phyloP scores from a whole-genome alignment of 2,888 invertebrate genomes.

The Bellardia pandia region DNA sequence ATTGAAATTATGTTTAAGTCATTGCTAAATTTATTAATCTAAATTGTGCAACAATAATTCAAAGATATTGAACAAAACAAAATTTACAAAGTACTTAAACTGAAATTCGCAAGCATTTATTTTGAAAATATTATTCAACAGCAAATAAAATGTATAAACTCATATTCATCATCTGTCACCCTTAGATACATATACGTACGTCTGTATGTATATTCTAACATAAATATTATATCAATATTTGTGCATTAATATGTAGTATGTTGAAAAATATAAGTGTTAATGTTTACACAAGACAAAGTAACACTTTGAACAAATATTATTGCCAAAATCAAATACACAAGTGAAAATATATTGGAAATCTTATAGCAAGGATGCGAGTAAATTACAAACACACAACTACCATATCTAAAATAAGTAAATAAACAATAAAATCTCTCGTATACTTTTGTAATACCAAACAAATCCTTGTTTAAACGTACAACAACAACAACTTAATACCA shows the following conservation, averaged over 20 bases:
- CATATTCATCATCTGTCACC: neutral
- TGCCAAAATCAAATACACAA: slow-evolving; percentile 60
- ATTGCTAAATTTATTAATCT: too few relatives aligned
- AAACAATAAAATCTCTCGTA: slow-evolving; percentile 49
- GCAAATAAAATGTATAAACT: slow-evolving; percentile 45
- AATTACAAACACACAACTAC: neutral
- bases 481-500: slow-evolving; percentile 38
- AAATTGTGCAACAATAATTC: too few relatives aligned
- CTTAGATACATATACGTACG: neutral
- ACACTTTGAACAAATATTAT: slow-evolving; percentile 59
- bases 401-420: slow-evolving; percentile 35
- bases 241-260: neutral
- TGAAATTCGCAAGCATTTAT: neutral
- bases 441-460: slow-evolving; percentile 42
- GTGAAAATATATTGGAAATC: slow-evolving; percentile 39
- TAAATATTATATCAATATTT: neutral
- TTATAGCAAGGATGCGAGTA: slow-evolving; percentile 12
- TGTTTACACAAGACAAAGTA: slow-evolving; percentile 51
- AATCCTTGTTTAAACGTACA: slow-evolving; percentile 47
- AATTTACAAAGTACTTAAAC: too few relatives aligned
- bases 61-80: too few relatives aligned
- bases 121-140: slow-evolving; percentile 35
- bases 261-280: slow-evolving; percentile 24
- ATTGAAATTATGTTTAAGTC: too few relatives aligned
- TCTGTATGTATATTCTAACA: neutral